Conservation (phyloP, 1,140 invertebrate genomes). For the Limonius californicus region DNA sequence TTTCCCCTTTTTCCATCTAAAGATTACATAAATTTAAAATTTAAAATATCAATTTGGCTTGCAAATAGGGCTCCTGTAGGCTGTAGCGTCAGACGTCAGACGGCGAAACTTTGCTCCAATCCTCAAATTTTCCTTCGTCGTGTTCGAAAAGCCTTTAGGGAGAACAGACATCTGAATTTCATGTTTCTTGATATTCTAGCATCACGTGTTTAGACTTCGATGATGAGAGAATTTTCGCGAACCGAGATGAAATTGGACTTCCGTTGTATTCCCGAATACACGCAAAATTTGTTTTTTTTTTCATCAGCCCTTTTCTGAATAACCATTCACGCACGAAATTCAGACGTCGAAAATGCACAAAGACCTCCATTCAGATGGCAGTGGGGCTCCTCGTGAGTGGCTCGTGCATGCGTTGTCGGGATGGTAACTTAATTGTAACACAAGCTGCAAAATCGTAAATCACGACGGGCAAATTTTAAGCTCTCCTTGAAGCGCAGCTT, state of each 20-base stretch:
- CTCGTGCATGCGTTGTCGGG: too few species aligned
- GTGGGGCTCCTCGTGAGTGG: too few species aligned
- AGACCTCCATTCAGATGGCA: too few species aligned
- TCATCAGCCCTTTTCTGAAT: too few species aligned
- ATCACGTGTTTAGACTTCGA: constrained; percentile 15
- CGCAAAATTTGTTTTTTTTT: too few species aligned
- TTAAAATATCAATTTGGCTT: constrained; percentile 22
- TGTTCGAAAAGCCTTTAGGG: constrained; percentile 5
- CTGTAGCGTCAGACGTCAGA: not conserved
- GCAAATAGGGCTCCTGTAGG: constrained; percentile 11
- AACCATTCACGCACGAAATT: too few species aligned
- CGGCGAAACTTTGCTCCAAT: not conserved
- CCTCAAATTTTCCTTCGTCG: not conserved
- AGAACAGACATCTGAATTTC: constrained; percentile 19
- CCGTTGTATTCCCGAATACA: too few species aligned
- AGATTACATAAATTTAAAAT: constrained; percentile 19
- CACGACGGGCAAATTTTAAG: not conserved
- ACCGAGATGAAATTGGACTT: constrained; percentile 1
- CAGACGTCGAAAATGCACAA: too few species aligned
- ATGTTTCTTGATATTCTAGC: constrained; percentile 14
- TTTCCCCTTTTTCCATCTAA: constrained; percentile 13
- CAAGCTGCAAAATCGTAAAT: too few species aligned
- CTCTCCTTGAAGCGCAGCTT: not conserved
- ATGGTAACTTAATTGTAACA: too few species aligned
- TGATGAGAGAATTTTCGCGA: constrained; percentile 10